Conservation (phyloP, 2,888 invertebrate genomes). For the Lycia hirtaria region DNA sequence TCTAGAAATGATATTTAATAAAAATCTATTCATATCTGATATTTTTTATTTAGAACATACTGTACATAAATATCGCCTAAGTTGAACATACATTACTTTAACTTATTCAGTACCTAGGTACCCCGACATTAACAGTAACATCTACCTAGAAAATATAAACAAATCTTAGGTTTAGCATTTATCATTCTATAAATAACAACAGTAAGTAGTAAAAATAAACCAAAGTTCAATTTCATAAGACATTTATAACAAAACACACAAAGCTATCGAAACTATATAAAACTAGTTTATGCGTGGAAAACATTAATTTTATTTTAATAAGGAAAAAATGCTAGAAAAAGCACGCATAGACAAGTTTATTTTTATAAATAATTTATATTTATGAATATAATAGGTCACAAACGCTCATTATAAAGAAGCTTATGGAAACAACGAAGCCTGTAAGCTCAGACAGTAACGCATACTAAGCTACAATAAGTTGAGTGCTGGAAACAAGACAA, state of each 20-base stretch:
- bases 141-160: constrained; percentile 34
- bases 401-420: constrained; percentile 19
- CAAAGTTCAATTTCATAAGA: constrained; percentile 5
- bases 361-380: constrained; percentile 24
- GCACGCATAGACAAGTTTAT: constrained; percentile 12
- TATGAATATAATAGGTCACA: constrained; percentile 21
- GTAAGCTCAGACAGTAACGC: constrained; percentile 64
- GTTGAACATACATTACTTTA: constrained; percentile 37
- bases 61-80: constrained; percentile 39
- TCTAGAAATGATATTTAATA: background rate
- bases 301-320: constrained; percentile 1
- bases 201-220: constrained; percentile 16
- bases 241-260: constrained; percentile 25
- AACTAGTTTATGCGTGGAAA: constrained; percentile 9
- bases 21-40: constrained; percentile 18
- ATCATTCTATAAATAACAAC: constrained; percentile 24
- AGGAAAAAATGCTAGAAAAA: constrained; percentile 5
- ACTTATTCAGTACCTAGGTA: constrained; percentile 39
- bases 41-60: constrained; percentile 42
- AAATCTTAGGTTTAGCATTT: constrained; percentile 32
- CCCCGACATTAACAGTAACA: constrained; percentile 35
- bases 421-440: constrained; percentile 40
- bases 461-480: no score
- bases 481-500: no score
- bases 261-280: constrained; percentile 15